These are phyloP conservation scores for Microcebus murinus DNA, from an alignment of 2,113 vertebrate species.

Conservation along the genomic window DNA sequence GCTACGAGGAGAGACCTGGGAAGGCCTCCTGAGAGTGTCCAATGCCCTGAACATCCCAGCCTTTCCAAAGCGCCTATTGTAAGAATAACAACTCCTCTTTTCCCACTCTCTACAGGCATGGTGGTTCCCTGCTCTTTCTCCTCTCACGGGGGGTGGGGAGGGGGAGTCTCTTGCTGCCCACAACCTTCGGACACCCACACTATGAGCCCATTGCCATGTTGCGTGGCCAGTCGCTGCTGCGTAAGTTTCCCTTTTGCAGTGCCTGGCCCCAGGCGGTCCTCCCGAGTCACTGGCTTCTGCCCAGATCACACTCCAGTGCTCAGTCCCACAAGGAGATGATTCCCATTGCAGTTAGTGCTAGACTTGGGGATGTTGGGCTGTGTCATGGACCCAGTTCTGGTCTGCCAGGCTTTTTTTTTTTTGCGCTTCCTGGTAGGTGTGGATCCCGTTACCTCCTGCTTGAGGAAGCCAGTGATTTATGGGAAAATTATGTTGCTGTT, in stretches of 20 bases:
- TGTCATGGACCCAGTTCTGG: background rate
- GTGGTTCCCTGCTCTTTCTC: background rate
- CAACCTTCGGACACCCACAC: background rate
- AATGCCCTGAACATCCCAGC: background rate
- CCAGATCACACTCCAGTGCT: background rate
- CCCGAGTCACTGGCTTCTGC: background rate
- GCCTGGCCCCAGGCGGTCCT: background rate
- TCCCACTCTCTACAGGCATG: fast-evolving
- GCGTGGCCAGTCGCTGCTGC: background rate
- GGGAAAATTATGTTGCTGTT: background rate
- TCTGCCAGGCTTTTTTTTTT: background rate
- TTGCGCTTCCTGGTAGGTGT: background rate
- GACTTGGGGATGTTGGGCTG: background rate
- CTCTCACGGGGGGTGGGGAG: background rate
- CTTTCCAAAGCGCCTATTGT: background rate
- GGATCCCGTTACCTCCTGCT: background rate
- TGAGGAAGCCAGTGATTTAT: background rate
- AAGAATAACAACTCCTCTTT: background rate
- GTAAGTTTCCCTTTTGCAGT: background rate
- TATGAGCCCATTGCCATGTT: background rate
- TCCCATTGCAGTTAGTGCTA: background rate
- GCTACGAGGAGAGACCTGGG: background rate
- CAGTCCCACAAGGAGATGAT: background rate
- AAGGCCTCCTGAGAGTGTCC: background rate
- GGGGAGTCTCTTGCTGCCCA: background rate